Evolutionary conservation across 2,797 vertebrate genomes (phyloP).

Genomic region (Pithecia hirsuta): DNA sequence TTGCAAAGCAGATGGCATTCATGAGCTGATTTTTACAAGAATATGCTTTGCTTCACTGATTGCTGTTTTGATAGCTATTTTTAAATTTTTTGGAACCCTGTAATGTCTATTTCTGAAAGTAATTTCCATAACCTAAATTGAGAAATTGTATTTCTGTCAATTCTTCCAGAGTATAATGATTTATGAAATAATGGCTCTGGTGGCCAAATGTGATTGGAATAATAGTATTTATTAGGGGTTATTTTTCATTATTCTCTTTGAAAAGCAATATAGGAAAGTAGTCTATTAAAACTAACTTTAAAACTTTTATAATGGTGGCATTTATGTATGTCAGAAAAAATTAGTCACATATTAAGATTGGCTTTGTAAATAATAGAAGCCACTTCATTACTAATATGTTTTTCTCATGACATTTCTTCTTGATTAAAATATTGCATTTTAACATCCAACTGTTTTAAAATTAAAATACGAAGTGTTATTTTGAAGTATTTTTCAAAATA

Average conservation of each 20-base stretch:
- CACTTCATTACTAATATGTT: neutral
- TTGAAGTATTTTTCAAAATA: slow-evolving; percentile 15
- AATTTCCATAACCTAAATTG: slow-evolving; percentile 63
- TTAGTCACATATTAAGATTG: neutral
- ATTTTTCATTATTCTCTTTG: neutral
- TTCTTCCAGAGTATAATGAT: slow-evolving; percentile 33
- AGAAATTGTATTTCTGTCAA: slow-evolving; percentile 56
- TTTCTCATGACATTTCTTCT: neutral
- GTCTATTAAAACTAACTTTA: slow-evolving; percentile 22
- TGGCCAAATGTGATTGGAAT: slow-evolving; percentile 18
- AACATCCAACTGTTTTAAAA: neutral
- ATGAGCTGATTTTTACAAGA: slow-evolving; percentile 62
- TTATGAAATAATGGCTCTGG: slow-evolving; percentile 31
- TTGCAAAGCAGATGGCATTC: slow-evolving; percentile 62
- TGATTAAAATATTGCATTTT: neutral
- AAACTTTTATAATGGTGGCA: neutral
- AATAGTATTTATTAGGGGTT: neutral
- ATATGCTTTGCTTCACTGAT: slow-evolving; percentile 70
- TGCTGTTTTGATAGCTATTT: slow-evolving; percentile 67
- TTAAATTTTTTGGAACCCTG: slow-evolving; percentile 58
- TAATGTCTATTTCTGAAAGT: slow-evolving; percentile 54
- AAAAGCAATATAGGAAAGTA: slow-evolving; percentile 2
- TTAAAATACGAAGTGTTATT: neutral
- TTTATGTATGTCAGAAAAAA: neutral
- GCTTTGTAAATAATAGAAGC: neutral